phyloP scores from a whole-genome alignment of 2,888 invertebrate species.

The Scaptomyza cyrtandrae region DNA sequence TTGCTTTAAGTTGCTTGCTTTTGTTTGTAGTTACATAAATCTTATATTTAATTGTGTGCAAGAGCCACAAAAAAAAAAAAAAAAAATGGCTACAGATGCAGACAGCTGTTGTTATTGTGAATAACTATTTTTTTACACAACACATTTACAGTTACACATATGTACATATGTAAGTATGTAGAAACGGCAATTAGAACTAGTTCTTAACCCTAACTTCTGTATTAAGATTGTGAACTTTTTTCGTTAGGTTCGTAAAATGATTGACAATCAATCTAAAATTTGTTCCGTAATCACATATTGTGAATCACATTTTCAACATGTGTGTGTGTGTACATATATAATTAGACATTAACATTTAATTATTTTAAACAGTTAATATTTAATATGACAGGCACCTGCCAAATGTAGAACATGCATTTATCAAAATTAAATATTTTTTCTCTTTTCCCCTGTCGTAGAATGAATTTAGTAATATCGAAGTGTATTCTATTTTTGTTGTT shows the following conservation, averaged over 20 bases:
- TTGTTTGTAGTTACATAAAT: constrained; percentile 41
- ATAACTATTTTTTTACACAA: constrained; percentile 1
- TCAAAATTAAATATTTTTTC: not conserved
- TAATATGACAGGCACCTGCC: constrained; percentile 2
- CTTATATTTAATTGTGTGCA: constrained; percentile 43
- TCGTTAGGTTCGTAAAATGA: not conserved
- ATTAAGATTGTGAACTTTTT: not conserved
- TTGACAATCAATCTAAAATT: not conserved
- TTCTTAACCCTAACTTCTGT: not conserved
- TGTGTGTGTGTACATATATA: not conserved
- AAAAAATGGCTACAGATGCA: constrained; percentile 17
- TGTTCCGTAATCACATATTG: not conserved
- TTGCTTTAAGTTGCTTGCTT: too few species aligned
- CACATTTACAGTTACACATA: not conserved
- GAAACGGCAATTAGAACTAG: constrained; percentile 12
- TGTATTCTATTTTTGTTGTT: not conserved
- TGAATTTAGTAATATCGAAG: not conserved
- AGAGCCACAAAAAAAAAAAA: constrained; percentile 8
- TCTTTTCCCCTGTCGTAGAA: not conserved
- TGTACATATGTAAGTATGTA: not conserved
- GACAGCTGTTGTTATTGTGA: constrained; percentile 39
- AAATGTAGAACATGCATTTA: not conserved
- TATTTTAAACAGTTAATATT: not conserved
- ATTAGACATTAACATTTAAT: constrained; percentile 1
- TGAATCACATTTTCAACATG: not conserved